Conservation (phyloP, 2,888 invertebrate species). For the Stenchaetothrips biformis region DNA sequence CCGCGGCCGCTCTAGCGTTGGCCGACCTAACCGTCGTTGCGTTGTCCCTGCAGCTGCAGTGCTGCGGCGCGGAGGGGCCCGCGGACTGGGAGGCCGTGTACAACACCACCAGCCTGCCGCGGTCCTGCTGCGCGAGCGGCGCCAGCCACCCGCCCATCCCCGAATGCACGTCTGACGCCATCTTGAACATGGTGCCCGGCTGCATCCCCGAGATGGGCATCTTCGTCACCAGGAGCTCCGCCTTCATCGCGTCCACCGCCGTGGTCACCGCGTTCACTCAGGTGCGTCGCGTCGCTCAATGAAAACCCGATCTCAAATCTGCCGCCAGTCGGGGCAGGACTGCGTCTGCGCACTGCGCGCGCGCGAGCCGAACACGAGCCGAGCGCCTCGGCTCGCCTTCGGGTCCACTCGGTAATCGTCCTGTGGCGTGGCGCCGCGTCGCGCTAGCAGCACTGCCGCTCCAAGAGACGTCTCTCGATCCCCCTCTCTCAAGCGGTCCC, state of each 20-base stretch:
- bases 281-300: neutral
- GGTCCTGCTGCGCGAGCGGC: neutral
- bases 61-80: constrained; percentile 38
- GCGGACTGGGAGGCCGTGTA: constrained; percentile 37
- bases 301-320: too few species aligned
- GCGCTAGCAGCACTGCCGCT: neutral
- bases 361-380: too few species aligned
- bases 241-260: constrained; percentile 39
- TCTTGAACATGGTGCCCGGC: constrained; percentile 52
- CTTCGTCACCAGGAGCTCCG: constrained; percentile 48
- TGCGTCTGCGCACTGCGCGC: too few species aligned
- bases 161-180: constrained; percentile 31
- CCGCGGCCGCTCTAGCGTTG: too few species aligned
- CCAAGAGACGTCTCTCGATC: neutral
- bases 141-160: constrained; percentile 32
- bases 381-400: too few species aligned
- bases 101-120: neutral
- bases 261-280: constrained; percentile 49
- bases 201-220: constrained; percentile 56
- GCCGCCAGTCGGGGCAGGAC: too few species aligned
- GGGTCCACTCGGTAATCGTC: neutral
- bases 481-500: constrained; percentile 45
- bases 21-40: too few species aligned
- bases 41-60: constrained; percentile 39
- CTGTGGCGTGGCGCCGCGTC: neutral